These are phyloP conservation scores for Noctilio leporinus DNA, from an alignment of 2,113 vertebrate genomes.

Conservation along the genomic window DNA sequence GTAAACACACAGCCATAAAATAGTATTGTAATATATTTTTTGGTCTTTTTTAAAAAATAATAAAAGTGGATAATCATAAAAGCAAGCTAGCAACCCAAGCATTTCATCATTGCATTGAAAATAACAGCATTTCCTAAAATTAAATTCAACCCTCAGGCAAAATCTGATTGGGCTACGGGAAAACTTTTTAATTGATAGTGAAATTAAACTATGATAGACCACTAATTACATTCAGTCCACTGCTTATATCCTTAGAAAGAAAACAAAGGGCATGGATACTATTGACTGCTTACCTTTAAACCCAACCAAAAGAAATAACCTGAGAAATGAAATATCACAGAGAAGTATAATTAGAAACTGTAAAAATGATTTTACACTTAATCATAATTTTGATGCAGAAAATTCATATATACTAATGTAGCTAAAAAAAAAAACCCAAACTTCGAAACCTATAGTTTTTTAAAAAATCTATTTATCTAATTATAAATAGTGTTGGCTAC, in stretches of 20 bases:
- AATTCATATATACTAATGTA: background rate
- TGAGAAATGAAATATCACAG: constrained; percentile 2
- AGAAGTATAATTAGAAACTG: background rate
- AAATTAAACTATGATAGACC: background rate
- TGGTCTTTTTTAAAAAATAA: background rate
- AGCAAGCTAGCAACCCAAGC: background rate
- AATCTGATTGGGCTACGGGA: background rate
- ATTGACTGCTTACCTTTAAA: constrained; percentile 20
- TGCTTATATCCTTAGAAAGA: background rate
- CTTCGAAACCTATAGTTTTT: background rate
- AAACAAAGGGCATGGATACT: background rate
- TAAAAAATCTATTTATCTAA: background rate
- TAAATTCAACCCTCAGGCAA: background rate
- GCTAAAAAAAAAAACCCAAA: background rate
- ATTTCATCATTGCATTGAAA: constrained; percentile 1
- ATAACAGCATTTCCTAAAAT: constrained; percentile 37
- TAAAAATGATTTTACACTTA: background rate
- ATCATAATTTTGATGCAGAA: background rate
- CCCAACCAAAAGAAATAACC: background rate
- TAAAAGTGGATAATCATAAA: constrained; percentile 17
- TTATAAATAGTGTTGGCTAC: background rate
- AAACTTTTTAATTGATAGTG: background rate
- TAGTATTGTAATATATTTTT: background rate
- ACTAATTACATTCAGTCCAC: background rate
- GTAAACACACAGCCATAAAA: background rate